Evolutionary conservation across 2,888 invertebrate genomes (phyloP).

Genomic region (Girardia tigrina): DNA sequence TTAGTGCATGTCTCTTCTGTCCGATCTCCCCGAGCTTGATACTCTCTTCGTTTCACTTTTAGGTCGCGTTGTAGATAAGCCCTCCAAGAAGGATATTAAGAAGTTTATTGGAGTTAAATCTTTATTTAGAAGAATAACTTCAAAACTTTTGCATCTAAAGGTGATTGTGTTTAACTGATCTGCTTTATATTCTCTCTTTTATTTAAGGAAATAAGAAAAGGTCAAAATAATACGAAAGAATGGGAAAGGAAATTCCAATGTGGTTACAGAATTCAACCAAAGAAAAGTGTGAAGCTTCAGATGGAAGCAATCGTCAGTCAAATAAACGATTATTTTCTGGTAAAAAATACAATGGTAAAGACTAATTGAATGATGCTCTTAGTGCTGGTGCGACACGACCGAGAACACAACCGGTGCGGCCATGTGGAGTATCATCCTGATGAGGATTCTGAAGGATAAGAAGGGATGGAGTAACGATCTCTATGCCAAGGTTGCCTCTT

Average conservation of each 20-base stretch:
- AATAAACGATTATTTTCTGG: constrained; percentile 29
- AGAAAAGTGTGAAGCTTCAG: constrained; percentile 23
- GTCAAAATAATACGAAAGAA: background rate
- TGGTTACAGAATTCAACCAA: constrained; percentile 20
- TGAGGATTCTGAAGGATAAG: constrained; percentile 12
- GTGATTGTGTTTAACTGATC: too few relatives aligned
- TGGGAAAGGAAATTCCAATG: constrained; percentile 33
- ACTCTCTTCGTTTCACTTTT: constrained; percentile 39
- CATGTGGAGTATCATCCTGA: constrained; percentile 3
- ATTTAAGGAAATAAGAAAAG: background rate
- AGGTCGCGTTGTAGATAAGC: constrained; percentile 41
- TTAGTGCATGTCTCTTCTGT: background rate
- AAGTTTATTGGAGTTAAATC: constrained; percentile 19
- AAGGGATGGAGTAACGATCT: constrained; percentile 56
- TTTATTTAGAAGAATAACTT: constrained; percentile 11
- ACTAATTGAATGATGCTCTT: background rate
- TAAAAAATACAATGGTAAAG: background rate
- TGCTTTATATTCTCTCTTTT: too few relatives aligned
- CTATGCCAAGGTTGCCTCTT: constrained; percentile 59
- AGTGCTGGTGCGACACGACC: constrained; percentile 34
- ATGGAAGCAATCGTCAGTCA: constrained; percentile 27
- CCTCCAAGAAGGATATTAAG: constrained; percentile 39
- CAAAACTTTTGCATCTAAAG: too few relatives aligned
- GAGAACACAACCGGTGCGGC: constrained; percentile 29
- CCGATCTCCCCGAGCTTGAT: background rate